These are phyloP conservation scores for Brachyptera putata DNA, from an alignment of 2,888 invertebrate species.

Conservation along the genomic window DNA sequence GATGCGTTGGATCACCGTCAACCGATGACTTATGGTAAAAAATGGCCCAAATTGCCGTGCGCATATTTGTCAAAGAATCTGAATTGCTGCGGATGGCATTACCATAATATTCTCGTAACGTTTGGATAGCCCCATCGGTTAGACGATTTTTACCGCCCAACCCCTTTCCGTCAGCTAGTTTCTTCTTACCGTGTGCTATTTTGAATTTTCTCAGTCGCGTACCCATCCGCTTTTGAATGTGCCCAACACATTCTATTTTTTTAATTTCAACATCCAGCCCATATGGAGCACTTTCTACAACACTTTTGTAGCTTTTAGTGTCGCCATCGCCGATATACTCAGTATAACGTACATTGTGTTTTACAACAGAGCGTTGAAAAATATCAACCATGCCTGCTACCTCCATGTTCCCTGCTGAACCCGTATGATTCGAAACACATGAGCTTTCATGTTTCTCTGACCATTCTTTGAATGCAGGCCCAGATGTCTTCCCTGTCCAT, in stretches of 20 bases:
- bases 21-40: not conserved
- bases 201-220: constrained; percentile 3
- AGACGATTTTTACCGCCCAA: not conserved
- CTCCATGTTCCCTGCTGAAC: constrained; percentile 33
- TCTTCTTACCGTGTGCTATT: not conserved
- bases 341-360: constrained; percentile 20
- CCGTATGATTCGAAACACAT: constrained; percentile 31
- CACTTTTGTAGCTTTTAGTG: not conserved
- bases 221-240: constrained; percentile 12
- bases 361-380: constrained; percentile 27
- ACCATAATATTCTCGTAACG: not conserved
- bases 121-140: not conserved
- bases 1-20: not conserved
- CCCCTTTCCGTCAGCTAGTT: not conserved
- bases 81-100: not conserved
- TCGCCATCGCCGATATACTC: not conserved
- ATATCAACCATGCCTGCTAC: constrained; percentile 30
- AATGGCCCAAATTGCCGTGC: not conserved
- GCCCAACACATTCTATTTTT: not conserved
- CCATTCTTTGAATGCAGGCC: constrained; percentile 29
- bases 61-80: not conserved
- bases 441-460: constrained; percentile 21
- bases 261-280: not conserved
- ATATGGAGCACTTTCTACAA: not conserved
- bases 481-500: constrained; percentile 2